Conservation (phyloP, 2,797 vertebrate species). For the Yasuhikotakia modesta region DNA sequence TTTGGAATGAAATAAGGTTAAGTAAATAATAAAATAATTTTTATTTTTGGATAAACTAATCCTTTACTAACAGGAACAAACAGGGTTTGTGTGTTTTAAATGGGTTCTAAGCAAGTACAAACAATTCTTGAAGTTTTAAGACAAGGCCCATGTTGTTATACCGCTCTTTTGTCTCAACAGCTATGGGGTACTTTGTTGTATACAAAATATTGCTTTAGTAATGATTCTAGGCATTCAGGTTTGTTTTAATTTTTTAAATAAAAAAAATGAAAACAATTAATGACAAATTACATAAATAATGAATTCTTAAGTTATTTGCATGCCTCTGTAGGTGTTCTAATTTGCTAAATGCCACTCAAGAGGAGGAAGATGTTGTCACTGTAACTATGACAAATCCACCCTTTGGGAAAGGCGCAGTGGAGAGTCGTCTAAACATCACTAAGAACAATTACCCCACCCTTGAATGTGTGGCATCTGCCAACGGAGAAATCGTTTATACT, state of each 20-base stretch:
- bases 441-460: constrained; percentile 81
- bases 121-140: not conserved
- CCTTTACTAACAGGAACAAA: no score
- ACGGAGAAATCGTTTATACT: constrained; percentile 85
- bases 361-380: constrained; percentile 82
- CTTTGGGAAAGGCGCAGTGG: constrained; percentile 88
- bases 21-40: no score
- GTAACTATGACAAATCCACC: constrained; percentile 77
- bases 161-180: not conserved
- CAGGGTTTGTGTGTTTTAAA: no score
- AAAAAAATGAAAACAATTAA: no score
- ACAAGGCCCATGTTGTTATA: not conserved
- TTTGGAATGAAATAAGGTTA: no score
- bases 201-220: not conserved
- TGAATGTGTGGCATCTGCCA: constrained; percentile 91
- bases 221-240: no score
- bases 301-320: constrained; percentile 10
- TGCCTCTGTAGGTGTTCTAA: constrained; percentile 81
- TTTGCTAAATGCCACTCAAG: constrained; percentile 78
- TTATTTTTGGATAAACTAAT: no score
- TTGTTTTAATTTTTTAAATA: no score
- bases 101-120: not conserved
- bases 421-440: constrained; percentile 88
- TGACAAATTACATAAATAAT: no score
- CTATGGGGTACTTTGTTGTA: not conserved